Base-by-base conservation (phyloP, 2,113 vertebrate genomes). In the Vulpes ferrilata region DNA sequence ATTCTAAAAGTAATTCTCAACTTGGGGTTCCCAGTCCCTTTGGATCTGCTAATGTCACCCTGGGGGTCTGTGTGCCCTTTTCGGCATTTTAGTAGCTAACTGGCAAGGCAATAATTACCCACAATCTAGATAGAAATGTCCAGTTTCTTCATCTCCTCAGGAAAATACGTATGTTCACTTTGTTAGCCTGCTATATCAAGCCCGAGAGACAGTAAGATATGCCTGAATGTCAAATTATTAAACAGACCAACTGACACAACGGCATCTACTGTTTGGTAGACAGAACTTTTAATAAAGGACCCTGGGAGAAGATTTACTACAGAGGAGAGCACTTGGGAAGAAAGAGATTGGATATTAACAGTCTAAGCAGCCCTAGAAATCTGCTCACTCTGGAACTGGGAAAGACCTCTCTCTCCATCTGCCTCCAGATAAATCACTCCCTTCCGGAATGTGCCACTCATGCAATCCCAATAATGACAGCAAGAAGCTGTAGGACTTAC, bases 401-500 rank as follows among this genome's bases (percentile, higher is more conserved):
- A 84, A 83, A 16, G 43, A 82, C 5, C 9, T 59, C 67, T 82
- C 59, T 59, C 67, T 82, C 59, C 32, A 60, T 27, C n/a, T 30
- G 67, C 48, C 23, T 51, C 43, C 7, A 59, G n/a, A 10, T 69
- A 10, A 79, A 51, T 5, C 3, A 71, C 20, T 25, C 73, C 51
- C 64, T 19, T 15, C 0, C 2, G 48, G 32, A 30, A 23, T 11
- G 20, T 1, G 2, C 12, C 5, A 6, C 2, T 17, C 20, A 10
- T 11, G 12, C 65, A n/a, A 0, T 0, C 6, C 2, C 3, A 30
- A 5, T 1, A 30, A 48, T 0, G 10, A 30, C 1, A 43, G 51
- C 0, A 0, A 3, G 3, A 11, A 13, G 3, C 22, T 38, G 67
- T 2, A 0, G 53, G 86, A 98, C 99, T 99, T 99, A 99, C 99